phyloP scores from a whole-genome alignment of 2,113 vertebrate genomes.

The Cyanoderma ruficeps region DNA sequence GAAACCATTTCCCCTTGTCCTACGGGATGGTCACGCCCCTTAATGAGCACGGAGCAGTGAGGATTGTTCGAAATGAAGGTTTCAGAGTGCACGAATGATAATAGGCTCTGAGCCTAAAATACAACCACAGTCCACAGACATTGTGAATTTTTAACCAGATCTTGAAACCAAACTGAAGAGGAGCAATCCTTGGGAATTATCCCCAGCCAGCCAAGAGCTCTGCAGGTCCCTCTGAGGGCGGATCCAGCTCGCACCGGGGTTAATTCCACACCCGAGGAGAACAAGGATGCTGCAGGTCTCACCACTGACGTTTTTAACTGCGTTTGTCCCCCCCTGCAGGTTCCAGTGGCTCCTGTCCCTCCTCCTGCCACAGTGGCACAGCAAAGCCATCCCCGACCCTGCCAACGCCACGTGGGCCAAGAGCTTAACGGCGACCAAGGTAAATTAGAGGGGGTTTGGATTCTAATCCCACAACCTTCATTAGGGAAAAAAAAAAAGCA shows the following conservation, averaged over 20 bases:
- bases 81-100: fast-evolving
- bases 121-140: fast-evolving
- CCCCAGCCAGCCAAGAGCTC: fast-evolving
- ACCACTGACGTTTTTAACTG: fast-evolving
- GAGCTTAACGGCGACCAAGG: slow-evolving; percentile 24
- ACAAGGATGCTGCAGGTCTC: background rate
- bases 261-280: fast-evolving
- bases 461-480: background rate
- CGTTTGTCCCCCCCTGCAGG: background rate
- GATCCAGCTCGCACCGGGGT: fast-evolving
- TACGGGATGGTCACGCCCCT: fast-evolving
- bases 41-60: fast-evolving
- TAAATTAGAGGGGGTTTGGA: background rate
- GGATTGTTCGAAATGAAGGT: background rate
- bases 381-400: slow-evolving; percentile 75
- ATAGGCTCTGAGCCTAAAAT: fast-evolving
- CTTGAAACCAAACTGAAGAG: background rate
- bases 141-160: fast-evolving
- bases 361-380: slow-evolving; percentile 51
- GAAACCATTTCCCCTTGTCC: background rate
- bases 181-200: background rate
- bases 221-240: background rate
- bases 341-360: background rate
- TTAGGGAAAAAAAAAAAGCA: background rate
- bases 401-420: slow-evolving; percentile 75